phyloP scores from a whole-genome alignment of 2,888 invertebrate genomes.

The Habrosyne pyritoides region DNA sequence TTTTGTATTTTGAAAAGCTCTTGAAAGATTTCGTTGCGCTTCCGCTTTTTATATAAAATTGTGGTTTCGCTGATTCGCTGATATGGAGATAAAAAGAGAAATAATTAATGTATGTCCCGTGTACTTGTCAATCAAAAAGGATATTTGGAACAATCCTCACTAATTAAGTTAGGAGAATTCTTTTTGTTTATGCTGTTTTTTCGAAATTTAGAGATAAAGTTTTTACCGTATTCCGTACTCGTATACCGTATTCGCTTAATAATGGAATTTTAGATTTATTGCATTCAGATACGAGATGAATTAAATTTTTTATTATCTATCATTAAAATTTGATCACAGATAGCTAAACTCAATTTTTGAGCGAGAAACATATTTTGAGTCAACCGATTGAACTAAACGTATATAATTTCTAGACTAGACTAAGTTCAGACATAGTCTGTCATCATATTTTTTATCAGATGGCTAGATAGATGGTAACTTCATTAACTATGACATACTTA shows the following conservation, averaged over 20 bases:
- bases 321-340: constrained; percentile 11
- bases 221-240: background rate
- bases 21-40: background rate
- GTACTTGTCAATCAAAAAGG: constrained; percentile 3
- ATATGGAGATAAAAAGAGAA: background rate
- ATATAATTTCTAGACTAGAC: no score
- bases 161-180: background rate
- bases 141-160: background rate
- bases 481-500: no score
- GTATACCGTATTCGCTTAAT: no score
- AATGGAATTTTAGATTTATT: background rate
- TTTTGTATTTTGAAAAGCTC: background rate
- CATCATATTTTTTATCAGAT: no score
- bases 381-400: no score
- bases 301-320: background rate
- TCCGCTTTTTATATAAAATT: background rate
- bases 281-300: background rate
- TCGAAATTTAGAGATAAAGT: background rate
- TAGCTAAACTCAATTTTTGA: constrained; percentile 17
- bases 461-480: no score
- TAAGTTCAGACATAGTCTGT: no score
- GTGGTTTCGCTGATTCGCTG: background rate
- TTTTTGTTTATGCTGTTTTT: background rate
- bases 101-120: background rate
- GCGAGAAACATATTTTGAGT: no score